Evolutionary conservation across 2,888 invertebrate genomes (phyloP).

Genomic region (Drosophila suboccidentalis): DNA sequence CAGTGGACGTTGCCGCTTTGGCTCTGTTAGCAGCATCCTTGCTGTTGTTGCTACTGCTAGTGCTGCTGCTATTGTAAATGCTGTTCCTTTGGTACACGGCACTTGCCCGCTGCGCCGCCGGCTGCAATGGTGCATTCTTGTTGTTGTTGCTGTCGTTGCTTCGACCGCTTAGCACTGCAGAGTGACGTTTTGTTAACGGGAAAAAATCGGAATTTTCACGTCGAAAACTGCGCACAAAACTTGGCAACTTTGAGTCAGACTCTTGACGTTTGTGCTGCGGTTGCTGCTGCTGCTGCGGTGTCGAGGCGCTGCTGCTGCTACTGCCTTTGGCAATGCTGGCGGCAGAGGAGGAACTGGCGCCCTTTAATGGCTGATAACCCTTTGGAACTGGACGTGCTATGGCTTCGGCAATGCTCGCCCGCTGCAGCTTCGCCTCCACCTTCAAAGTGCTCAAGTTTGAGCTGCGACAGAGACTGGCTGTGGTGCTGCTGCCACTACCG

Average conservation of each 20-base stretch:
- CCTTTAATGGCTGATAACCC: slow-evolving; percentile 75
- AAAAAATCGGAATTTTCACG: slow-evolving; percentile 95
- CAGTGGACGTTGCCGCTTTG: slow-evolving; percentile 49
- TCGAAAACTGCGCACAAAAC: slow-evolving; percentile 92
- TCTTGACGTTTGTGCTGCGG: slow-evolving; percentile 89
- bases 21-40: slow-evolving; percentile 38
- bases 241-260: slow-evolving; percentile 90
- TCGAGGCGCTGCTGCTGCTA: slow-evolving; percentile 24
- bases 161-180: slow-evolving; percentile 88
- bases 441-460: slow-evolving; percentile 86
- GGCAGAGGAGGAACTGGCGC: slow-evolving; percentile 42
- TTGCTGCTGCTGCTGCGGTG: slow-evolving; percentile 18
- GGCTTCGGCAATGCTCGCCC: slow-evolving; percentile 82
- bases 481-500: slow-evolving; percentile 51
- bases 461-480: slow-evolving; percentile 78
- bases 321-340: slow-evolving; percentile 73
- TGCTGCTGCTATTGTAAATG: slow-evolving; percentile 72
- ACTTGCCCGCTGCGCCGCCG: slow-evolving; percentile 88
- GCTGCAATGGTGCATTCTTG: slow-evolving; percentile 70
- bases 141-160: slow-evolving; percentile 60
- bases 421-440: slow-evolving; percentile 83
- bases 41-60: slow-evolving; percentile 33
- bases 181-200: slow-evolving; percentile 91
- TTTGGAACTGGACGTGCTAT: slow-evolving; percentile 78
- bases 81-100: slow-evolving; percentile 90